phyloP scores from a whole-genome alignment of 1,140 invertebrate genomes.

The Meloidogyne chitwoodi region DNA sequence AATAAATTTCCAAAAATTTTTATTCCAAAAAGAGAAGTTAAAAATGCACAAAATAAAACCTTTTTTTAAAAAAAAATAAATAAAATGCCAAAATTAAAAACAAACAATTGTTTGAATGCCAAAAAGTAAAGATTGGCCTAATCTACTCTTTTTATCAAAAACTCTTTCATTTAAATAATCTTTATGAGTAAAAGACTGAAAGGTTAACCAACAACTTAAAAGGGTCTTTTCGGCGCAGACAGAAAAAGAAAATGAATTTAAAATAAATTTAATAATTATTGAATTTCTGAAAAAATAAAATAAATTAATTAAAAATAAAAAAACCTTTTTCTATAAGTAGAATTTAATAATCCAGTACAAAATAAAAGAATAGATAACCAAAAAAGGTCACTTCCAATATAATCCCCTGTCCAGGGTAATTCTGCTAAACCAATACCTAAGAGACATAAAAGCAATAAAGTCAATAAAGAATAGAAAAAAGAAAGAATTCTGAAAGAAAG shows the following conservation, averaged over 20 bases:
- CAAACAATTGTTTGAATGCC: conserved; percentile 48
- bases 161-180: conserved; percentile 37
- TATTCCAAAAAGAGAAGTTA: conserved; percentile 46
- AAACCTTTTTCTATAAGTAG: conserved; percentile 29
- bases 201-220: conserved; percentile 54
- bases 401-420: conserved; percentile 57
- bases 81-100: neutral
- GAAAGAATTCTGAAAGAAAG: conserved; percentile 30
- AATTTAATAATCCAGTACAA: conserved; percentile 46
- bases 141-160: conserved; percentile 35
- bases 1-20: conserved; percentile 41
- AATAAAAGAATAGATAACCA: conserved; percentile 55
- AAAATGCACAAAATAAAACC: conserved; percentile 31
- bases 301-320: neutral
- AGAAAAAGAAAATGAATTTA: conserved; percentile 45
- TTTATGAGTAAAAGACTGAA: conserved; percentile 49
- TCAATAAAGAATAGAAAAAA: conserved; percentile 52
- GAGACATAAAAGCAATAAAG: conserved; percentile 46
- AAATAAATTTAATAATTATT: conserved; percentile 42
- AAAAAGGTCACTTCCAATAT: conserved; percentile 53
- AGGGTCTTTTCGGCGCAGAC: conserved; percentile 49
- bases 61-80: neutral
- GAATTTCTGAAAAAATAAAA: conserved; percentile 36
- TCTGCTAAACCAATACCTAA: conserved; percentile 49
- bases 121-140: conserved; percentile 51